A percentile compares a stretch with the other conserved stretches of the same genome.
Conservation (phyloP, 2,797 vertebrate species). For the Falco peregrinus region DNA sequence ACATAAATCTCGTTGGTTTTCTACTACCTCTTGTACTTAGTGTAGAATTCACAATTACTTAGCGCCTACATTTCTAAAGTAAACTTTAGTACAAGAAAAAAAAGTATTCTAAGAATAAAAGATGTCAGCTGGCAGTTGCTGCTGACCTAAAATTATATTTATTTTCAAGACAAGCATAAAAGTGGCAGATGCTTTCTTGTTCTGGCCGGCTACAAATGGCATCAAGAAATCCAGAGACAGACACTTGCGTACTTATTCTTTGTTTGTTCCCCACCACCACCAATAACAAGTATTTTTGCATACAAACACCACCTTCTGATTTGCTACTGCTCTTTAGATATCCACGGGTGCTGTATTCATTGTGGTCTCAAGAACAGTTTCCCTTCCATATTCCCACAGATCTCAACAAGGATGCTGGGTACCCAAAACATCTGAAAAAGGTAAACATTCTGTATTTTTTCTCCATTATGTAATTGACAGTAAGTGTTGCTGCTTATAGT, state of each 20-base stretch:
- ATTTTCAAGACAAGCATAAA: slow-evolving; percentile 17
- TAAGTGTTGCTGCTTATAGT: neutral
- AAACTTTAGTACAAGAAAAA: neutral
- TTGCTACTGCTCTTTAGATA: neutral
- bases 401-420: neutral
- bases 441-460: neutral
- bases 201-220: slow-evolving; percentile 12
- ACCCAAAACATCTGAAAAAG: neutral
- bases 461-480: neutral
- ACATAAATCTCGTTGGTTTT: neutral
- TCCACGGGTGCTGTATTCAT: neutral
- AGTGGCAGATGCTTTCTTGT: slow-evolving; percentile 47
- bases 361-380: neutral
- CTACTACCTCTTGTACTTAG: neutral
- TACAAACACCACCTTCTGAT: neutral
- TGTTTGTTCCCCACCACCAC: neutral
- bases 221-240: slow-evolving; percentile 16
- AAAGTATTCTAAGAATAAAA: slow-evolving; percentile 26
- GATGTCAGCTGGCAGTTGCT: neutral
- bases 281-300: neutral
- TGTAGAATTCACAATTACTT: slow-evolving; percentile 9
- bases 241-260: neutral
- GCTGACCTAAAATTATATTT: slow-evolving; percentile 31
- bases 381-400: neutral
- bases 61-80: neutral